Conservation (phyloP, 2,797 vertebrate genomes). For the Xyrichtys novacula region DNA sequence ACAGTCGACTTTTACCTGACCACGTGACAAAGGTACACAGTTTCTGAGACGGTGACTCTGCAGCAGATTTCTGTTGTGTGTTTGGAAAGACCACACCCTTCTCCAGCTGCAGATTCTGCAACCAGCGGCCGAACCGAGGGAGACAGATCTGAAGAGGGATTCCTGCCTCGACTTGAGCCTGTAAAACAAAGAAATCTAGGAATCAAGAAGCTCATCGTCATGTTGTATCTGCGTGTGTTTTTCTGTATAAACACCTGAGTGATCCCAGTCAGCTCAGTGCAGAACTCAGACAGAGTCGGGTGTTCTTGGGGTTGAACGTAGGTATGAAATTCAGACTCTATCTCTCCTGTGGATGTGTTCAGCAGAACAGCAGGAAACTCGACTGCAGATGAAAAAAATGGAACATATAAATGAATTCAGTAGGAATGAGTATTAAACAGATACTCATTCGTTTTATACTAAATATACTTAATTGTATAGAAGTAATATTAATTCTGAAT, state of each 20-base stretch:
- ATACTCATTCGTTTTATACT: too few species aligned
- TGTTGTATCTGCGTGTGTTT: not conserved
- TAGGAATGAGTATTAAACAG: not conserved
- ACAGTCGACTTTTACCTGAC: slow-evolving; percentile 87
- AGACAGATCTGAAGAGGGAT: slow-evolving; percentile 92
- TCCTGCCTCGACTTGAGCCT: slow-evolving; percentile 92
- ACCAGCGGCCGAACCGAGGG: slow-evolving; percentile 92
- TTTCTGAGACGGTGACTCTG: slow-evolving; percentile 71
- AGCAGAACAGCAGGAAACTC: slow-evolving; percentile 95
- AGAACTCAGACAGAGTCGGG: slow-evolving; percentile 90
- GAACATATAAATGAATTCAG: not conserved
- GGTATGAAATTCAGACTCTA: slow-evolving; percentile 91
- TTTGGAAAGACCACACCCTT: slow-evolving; percentile 84
- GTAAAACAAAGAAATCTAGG: slow-evolving; percentile 15
- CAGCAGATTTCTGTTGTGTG: slow-evolving; percentile 43
- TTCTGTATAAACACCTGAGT: slow-evolving; percentile 83
- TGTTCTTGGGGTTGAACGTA: slow-evolving; percentile 95
- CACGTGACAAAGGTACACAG: slow-evolving; percentile 92
- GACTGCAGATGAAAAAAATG: slow-evolving; percentile 76
- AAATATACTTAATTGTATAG: too few species aligned
- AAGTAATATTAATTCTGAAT: too few species aligned
- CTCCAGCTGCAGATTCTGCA: slow-evolving; percentile 87
- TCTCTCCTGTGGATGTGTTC: slow-evolving; percentile 87
- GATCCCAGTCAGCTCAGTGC: slow-evolving; percentile 93
- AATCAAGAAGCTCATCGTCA: not conserved